A percentile compares a stretch with the other conserved stretches of the same genome.
Conservation (phyloP, 2,113 vertebrate genomes). For the Poecile atricapillus region DNA sequence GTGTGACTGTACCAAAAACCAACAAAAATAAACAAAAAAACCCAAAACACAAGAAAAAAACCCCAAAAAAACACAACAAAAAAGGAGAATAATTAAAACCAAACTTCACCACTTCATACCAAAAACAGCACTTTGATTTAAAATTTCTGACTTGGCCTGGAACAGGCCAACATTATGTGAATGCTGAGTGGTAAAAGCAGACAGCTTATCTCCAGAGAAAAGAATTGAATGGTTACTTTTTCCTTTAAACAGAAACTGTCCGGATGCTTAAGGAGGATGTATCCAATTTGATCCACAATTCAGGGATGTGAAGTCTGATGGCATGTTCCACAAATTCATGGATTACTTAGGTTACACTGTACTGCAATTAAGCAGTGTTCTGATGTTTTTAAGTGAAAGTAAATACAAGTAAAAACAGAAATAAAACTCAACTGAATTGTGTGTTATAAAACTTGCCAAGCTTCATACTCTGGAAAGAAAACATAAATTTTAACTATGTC, state of each 20-base stretch:
- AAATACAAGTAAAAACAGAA: background rate
- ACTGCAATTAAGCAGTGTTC: slow-evolving; percentile 20
- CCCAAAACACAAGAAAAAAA: background rate
- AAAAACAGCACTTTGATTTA: background rate
- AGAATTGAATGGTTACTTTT: slow-evolving; percentile 19
- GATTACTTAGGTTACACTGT: background rate
- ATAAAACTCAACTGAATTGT: slow-evolving; percentile 13
- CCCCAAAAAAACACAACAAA: background rate
- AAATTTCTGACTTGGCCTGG: slow-evolving; percentile 33
- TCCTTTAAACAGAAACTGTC: slow-evolving; percentile 36
- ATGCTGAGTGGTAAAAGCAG: slow-evolving; percentile 33
- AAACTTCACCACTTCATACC: background rate
- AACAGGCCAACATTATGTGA: background rate
- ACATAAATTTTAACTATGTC: background rate
- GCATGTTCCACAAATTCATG: background rate
- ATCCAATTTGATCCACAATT: slow-evolving; percentile 38
- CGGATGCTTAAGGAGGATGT: slow-evolving; percentile 19
- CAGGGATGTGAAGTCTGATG: slow-evolving; percentile 11
- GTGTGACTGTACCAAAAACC: background rate
- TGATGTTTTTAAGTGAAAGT: background rate
- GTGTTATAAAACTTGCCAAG: background rate
- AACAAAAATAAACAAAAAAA: too few relatives aligned
- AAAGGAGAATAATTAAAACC: background rate
- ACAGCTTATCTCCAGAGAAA: slow-evolving; percentile 7
- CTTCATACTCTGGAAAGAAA: background rate